Conservation (phyloP, 2,113 vertebrate species). For the Diphyllodes magnificus region DNA sequence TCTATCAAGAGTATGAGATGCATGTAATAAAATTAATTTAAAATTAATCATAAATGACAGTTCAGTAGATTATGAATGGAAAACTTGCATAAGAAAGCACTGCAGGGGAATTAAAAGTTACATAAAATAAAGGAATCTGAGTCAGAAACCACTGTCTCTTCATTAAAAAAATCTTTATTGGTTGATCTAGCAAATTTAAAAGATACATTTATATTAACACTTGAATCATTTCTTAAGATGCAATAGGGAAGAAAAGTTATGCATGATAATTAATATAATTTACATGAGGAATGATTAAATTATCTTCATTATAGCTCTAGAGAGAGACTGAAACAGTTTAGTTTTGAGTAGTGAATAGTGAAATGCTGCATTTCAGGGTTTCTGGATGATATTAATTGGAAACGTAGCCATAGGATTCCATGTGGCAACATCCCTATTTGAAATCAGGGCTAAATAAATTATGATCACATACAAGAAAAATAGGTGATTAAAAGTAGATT, state of each 20-base stretch:
- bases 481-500: not conserved
- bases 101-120: not conserved
- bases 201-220: not conserved
- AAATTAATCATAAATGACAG: slow-evolving; percentile 1
- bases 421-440: not conserved
- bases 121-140: not conserved
- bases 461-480: not conserved
- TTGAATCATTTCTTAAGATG: not conserved
- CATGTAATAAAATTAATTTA: not conserved
- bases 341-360: not conserved
- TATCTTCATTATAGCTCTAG: not conserved
- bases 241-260: not conserved
- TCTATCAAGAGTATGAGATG: not conserved
- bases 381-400: not conserved
- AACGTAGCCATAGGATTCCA: not conserved
- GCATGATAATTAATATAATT: not conserved
- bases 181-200: not conserved
- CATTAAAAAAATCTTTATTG: not conserved
- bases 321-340: not conserved
- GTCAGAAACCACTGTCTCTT: not conserved
- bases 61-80: not conserved
- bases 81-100: not conserved
- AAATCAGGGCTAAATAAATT: not conserved
- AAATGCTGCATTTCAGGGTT: not conserved
- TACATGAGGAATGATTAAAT: not conserved